Conservation (phyloP, 2,797 vertebrate genomes). For the Sarcoramphus papa region DNA sequence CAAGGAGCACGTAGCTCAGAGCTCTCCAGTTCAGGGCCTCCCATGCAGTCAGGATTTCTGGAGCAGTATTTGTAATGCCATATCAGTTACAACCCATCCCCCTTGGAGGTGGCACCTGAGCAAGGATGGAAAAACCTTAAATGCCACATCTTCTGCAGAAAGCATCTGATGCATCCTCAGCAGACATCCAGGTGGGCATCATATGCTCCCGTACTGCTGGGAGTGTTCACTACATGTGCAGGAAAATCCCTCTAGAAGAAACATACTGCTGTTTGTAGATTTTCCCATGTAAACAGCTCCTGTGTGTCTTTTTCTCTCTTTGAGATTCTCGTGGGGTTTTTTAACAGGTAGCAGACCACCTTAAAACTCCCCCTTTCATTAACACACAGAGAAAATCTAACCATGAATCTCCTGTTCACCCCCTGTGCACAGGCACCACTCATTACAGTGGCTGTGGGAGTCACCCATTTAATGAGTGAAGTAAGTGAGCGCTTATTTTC, state of each 20-base stretch:
- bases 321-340: neutral
- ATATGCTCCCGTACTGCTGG: neutral
- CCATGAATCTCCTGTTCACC: neutral
- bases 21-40: neutral
- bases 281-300: neutral
- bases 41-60: neutral
- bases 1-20: neutral
- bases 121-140: neutral
- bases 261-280: neutral
- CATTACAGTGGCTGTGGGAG: neutral
- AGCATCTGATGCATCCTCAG: neutral
- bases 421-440: neutral
- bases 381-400: neutral
- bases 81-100: neutral
- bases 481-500: neutral
- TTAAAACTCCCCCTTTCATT: neutral
- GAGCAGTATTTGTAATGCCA: neutral
- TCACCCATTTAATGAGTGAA: neutral
- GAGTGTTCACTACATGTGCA: neutral
- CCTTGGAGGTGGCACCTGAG: neutral
- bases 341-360: neutral
- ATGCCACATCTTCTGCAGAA: neutral
- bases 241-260: neutral
- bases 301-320: neutral
- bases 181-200: neutral